Evolutionary conservation across 2,797 vertebrate genomes (phyloP).

Genomic region (Eulemur mongoz): DNA sequence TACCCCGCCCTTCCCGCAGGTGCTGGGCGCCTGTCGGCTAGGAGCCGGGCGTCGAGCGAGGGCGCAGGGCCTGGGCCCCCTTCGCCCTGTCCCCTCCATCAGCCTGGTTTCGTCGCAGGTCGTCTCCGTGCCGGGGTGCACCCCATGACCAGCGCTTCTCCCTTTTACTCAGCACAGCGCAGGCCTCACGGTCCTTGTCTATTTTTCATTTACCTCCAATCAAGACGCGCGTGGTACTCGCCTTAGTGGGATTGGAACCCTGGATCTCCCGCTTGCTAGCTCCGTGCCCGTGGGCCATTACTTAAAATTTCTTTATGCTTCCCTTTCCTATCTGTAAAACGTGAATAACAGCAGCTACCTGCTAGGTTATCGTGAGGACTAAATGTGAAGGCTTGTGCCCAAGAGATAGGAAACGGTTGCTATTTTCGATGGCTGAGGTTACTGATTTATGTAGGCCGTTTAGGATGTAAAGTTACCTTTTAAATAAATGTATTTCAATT

Average conservation of each 20-base stretch:
- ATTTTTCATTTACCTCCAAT: not conserved
- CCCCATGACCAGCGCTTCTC: not conserved
- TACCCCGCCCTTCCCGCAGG: conserved; percentile 58
- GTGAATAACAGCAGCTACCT: not conserved
- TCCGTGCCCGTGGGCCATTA: not conserved
- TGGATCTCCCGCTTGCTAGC: not conserved
- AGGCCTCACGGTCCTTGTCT: not conserved
- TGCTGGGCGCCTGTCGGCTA: not conserved
- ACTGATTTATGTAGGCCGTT: not conserved
- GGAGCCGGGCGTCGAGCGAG: not conserved
- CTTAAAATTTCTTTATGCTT: not conserved
- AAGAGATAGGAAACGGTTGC: not conserved
- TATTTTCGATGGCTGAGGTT: not conserved
- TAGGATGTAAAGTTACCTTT: conserved; percentile 10
- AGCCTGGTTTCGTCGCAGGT: not conserved
- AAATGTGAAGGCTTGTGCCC: not conserved
- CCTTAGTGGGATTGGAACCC: not conserved
- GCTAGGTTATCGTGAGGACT: not conserved
- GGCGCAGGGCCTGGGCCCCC: not conserved
- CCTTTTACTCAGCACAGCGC: not conserved
- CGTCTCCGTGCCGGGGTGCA: not conserved
- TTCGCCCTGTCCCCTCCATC: not conserved
- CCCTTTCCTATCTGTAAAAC: not conserved
- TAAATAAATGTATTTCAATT: not conserved
- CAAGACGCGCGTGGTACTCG: not conserved